phyloP scores from a whole-genome alignment of 1,140 invertebrate species.

The Drosophila orena region DNA sequence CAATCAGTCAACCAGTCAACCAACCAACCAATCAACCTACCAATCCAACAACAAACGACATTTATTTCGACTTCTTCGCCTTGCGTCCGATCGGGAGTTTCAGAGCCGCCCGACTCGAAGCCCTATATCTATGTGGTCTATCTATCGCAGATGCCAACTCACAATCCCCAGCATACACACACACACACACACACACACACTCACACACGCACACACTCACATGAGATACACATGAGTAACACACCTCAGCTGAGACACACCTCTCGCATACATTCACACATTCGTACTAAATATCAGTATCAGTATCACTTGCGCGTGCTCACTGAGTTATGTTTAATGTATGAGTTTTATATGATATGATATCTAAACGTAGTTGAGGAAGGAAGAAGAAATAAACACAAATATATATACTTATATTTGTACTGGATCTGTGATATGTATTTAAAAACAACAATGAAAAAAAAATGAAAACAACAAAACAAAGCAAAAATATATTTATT shows the following conservation, averaged over 20 bases:
- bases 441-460: slow-evolving; percentile 63
- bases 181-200: slow-evolving; percentile 11
- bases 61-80: slow-evolving; percentile 59
- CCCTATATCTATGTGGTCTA: slow-evolving; percentile 14
- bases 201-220: slow-evolving; percentile 7
- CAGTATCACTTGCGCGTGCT: slow-evolving; percentile 58
- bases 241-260: neutral
- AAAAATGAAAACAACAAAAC: slow-evolving; percentile 45
- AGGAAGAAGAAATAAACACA: slow-evolving; percentile 52
- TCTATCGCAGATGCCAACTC: slow-evolving; percentile 17
- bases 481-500: slow-evolving; percentile 55
- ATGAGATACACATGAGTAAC: neutral
- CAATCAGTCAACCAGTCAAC: slow-evolving; percentile 35
- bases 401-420: slow-evolving; percentile 74
- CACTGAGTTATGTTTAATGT: slow-evolving; percentile 76
- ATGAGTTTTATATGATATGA: slow-evolving; percentile 64
- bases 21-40: slow-evolving; percentile 37
- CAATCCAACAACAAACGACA: slow-evolving; percentile 46
- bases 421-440: slow-evolving; percentile 85
- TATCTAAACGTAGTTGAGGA: slow-evolving; percentile 70
- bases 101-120: slow-evolving; percentile 27
- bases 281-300: slow-evolving; percentile 64
- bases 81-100: slow-evolving; percentile 45
- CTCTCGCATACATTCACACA: slow-evolving; percentile 46
- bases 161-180: slow-evolving; percentile 11